A percentile compares a stretch with the other conserved stretches of the same genome.
Conservation (phyloP, 2,888 invertebrate genomes). For the Lutraria lutraria region DNA sequence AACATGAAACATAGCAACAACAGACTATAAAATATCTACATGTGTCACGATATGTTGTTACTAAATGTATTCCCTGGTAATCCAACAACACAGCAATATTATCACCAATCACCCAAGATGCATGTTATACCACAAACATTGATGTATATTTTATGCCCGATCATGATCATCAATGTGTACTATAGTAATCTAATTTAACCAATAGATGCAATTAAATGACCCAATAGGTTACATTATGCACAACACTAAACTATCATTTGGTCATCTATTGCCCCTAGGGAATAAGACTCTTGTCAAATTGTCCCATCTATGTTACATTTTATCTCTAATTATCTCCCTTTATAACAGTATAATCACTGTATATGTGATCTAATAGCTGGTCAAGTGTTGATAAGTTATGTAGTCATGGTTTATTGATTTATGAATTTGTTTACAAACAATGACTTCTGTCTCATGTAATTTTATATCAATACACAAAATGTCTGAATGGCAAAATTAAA, state of each 20-base stretch:
- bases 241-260: slow-evolving; percentile 7
- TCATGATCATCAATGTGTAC: background rate
- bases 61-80: background rate
- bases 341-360: slow-evolving; percentile 13
- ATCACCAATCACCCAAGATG: background rate
- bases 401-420: slow-evolving; percentile 5
- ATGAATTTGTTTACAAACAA: slow-evolving; percentile 8
- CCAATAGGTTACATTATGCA: background rate
- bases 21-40: background rate
- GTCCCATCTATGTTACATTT: slow-evolving; percentile 25
- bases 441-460: background rate
- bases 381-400: slow-evolving; percentile 36
- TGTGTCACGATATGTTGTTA: background rate
- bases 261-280: slow-evolving; percentile 28
- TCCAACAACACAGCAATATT: background rate
- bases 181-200: slow-evolving; percentile 1
- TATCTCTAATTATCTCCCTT: slow-evolving; percentile 36
- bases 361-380: slow-evolving; percentile 23
- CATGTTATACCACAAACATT: background rate
- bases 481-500: no score
- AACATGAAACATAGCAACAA: background rate
- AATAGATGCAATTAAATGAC: background rate
- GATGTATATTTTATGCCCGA: background rate
- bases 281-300: slow-evolving; percentile 17
- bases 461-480: slow-evolving; percentile 10